phyloP scores from a whole-genome alignment of 2,888 invertebrate species.

The Anticlea derivata region DNA sequence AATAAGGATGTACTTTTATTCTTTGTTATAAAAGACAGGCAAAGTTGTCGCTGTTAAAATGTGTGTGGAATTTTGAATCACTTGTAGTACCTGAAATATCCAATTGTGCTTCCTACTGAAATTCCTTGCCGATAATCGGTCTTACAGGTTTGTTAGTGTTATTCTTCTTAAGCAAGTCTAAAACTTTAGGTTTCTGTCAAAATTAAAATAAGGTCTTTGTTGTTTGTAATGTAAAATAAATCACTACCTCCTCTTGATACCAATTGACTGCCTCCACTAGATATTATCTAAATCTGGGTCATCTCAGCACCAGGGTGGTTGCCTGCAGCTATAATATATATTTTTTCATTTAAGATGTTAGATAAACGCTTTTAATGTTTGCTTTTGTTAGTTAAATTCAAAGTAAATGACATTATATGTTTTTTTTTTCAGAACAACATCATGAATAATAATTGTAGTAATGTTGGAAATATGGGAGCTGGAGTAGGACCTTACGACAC shows the following conservation, averaged over 20 bases:
- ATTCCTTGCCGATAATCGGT: slow-evolving; percentile 27
- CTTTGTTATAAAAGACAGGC: slow-evolving; percentile 11
- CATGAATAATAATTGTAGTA: slow-evolving; percentile 74
- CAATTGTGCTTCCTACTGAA: slow-evolving; percentile 32
- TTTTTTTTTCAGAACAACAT: slow-evolving; percentile 12
- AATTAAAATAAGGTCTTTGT: neutral
- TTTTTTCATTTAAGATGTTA: too few species aligned
- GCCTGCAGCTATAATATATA: neutral
- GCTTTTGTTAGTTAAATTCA: too few species aligned
- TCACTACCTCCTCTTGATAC: too few species aligned
- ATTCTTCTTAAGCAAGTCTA: neutral
- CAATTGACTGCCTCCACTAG: slow-evolving; percentile 5
- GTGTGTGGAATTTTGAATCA: slow-evolving; percentile 23
- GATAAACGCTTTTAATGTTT: neutral
- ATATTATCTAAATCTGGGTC: slow-evolving; percentile 27
- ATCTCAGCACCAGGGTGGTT: slow-evolving; percentile 8
- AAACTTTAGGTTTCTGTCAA: neutral
- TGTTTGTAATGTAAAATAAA: slow-evolving; percentile 1
- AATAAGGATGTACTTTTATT: slow-evolving; percentile 38
- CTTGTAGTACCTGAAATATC: slow-evolving; percentile 24
- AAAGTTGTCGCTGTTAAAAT: slow-evolving; percentile 21
- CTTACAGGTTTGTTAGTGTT: slow-evolving; percentile 21
- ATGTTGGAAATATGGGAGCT: slow-evolving; percentile 57
- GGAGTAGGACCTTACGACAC: slow-evolving; percentile 87
- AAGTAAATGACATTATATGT: neutral